A percentile compares a stretch with the other conserved stretches of the same genome.
phyloP scores from a whole-genome alignment of 2,888 invertebrate species.

The Acrocera orbiculus region DNA sequence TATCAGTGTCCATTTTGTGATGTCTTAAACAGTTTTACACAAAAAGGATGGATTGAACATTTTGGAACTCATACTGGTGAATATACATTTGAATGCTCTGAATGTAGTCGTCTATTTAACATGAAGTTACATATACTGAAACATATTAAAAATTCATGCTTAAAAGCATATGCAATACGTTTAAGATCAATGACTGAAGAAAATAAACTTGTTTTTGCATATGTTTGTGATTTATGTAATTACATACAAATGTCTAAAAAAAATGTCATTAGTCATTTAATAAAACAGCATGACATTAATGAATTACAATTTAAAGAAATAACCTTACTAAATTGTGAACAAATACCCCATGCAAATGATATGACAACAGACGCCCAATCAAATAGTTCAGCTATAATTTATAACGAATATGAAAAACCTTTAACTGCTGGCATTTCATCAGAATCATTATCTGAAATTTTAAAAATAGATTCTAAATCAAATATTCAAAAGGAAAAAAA shows the following conservation, averaged over 20 bases:
- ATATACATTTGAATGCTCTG: slow-evolving; percentile 45
- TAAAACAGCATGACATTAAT: slow-evolving; percentile 18
- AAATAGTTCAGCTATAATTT: slow-evolving; percentile 5
- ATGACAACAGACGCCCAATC: no score
- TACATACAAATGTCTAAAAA: slow-evolving; percentile 47
- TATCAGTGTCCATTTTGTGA: slow-evolving; percentile 23
- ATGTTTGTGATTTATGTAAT: slow-evolving; percentile 54
- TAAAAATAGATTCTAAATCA: no score
- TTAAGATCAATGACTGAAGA: slow-evolving; percentile 1
- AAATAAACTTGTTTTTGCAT: slow-evolving; percentile 29
- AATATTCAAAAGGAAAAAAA: no score
- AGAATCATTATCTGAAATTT: no score
- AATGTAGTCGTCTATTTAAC: slow-evolving; percentile 29
- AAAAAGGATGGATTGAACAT: slow-evolving; percentile 39
- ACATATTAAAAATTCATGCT: slow-evolving; percentile 12
- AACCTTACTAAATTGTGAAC: slow-evolving; percentile 13
- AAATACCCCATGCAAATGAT: slow-evolving; percentile 11
- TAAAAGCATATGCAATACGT: not conserved
- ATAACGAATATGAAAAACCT: not conserved
- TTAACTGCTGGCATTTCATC: no score
- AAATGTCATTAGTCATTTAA: slow-evolving; percentile 44
- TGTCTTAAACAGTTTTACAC: slow-evolving; percentile 13
- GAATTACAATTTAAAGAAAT: slow-evolving; percentile 9
- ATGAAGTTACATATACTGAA: slow-evolving; percentile 6
- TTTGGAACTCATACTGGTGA: slow-evolving; percentile 63